Base-by-base conservation (phyloP, 2,113 vertebrate genomes). In the Pao palembangensis region DNA sequence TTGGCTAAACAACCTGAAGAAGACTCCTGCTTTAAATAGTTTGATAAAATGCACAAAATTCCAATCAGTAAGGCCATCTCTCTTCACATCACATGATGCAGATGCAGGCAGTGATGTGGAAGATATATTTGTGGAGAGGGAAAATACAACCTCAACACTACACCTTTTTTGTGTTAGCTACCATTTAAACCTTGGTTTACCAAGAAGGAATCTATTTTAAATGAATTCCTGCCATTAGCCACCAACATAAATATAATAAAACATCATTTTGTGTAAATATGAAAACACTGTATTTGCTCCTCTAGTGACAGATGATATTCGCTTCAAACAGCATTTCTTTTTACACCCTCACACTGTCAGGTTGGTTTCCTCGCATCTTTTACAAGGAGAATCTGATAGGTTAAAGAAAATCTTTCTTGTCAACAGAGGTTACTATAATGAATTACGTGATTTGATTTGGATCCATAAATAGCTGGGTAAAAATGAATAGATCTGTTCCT, bases 401-500 rank as follows among this genome's bases (percentile, higher is more conserved):
- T 66, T 54, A 55, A 68, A 74, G 64, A 58, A 60, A 66, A 57
- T 28, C 21, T 42, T 42, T 55, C 28, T 34, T 49, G 11, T 60
- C 8, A 28, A 52, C 64, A 64, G 51, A 59, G 19, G 58, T 15
- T 44, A 53, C 61, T 58, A 46, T 51, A 73, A 58, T 50, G 44
- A 73, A 62, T 64, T 41, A 70, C 67, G 73, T 70, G 21, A 73
- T 70, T 76, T 60, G 38, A 80, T 73, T 54, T 58, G 69, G 66
- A 71, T 52, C 71, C 61, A 64, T 55, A 19, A 53, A 20, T 21
- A 17, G 11, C 51, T 23, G 12, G 52, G 58, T 55, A 50, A 55
- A 76, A 69, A 60, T 48, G 44, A 68, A 52, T 44, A 60, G 50
- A 69, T 63, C 51, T 41, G 49, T 50, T 42, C 23, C 51, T 42